Percentiles rank a stretch among this genome's conserved stretches.
Evolutionary conservation across 2,797 vertebrate genomes (phyloP).

Genomic region (Orestias chungarensis): DNA sequence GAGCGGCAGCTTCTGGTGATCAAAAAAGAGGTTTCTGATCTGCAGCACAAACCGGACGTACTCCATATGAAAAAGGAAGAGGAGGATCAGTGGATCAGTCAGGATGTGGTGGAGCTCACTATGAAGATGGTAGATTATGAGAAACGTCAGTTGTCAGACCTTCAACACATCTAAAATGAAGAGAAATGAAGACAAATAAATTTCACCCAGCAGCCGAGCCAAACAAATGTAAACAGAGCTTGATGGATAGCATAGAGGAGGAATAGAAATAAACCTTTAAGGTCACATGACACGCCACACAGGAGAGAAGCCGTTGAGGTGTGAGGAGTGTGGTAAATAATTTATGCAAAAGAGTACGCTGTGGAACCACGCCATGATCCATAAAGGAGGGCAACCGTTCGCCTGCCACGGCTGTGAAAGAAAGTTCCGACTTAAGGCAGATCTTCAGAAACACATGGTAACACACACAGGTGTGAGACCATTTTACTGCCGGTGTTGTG

Average conservation of each 20-base stretch:
- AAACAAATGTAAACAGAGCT: not conserved
- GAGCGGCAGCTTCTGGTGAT: constrained; percentile 16
- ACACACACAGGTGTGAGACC: not conserved
- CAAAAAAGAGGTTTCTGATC: constrained; percentile 14
- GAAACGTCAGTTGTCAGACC: not conserved
- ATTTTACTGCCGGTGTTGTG: constrained; percentile 2
- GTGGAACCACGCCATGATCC: constrained; percentile 8
- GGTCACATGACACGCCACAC: constrained; percentile 8
- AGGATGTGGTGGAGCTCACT: constrained; percentile 1
- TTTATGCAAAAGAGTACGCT: not conserved
- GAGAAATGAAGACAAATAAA: not conserved
- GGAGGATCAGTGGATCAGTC: not conserved
- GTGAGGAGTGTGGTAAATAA: not conserved
- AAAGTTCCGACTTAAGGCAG: not conserved
- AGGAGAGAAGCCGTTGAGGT: not conserved
- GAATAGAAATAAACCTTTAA: constrained; percentile 6
- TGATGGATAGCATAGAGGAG: not conserved
- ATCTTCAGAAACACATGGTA: not conserved
- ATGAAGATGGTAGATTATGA: constrained; percentile 23
- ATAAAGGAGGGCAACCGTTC: not conserved
- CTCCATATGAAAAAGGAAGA: constrained; percentile 20
- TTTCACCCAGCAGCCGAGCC: not conserved
- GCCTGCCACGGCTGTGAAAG: not conserved
- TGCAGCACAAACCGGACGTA: not conserved
- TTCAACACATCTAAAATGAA: constrained; percentile 4